Evolutionary conservation across 2,888 invertebrate species (phyloP).

Genomic region (Erebia palarica): DNA sequence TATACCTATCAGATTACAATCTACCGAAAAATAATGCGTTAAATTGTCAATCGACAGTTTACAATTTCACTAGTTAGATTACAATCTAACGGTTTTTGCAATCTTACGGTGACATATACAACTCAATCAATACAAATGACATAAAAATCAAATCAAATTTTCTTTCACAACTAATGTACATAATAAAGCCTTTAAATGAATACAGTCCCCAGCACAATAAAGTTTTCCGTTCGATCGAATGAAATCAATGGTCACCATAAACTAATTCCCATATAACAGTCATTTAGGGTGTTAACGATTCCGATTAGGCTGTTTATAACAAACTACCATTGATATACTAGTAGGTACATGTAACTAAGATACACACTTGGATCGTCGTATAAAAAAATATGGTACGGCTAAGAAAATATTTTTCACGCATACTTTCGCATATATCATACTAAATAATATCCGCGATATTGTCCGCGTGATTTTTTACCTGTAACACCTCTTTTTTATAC

Average conservation of each 20-base stretch:
- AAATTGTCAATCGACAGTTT: too few relatives aligned
- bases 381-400: neutral
- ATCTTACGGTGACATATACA: too few relatives aligned
- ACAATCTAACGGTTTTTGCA: too few relatives aligned
- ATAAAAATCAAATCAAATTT: constrained; percentile 6
- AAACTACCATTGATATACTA: constrained; percentile 20
- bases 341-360: neutral
- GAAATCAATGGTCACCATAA: constrained; percentile 35
- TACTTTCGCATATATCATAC: too few relatives aligned
- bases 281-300: constrained; percentile 54
- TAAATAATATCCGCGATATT: too few relatives aligned
- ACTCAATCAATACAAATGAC: neutral
- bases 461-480: too few relatives aligned
- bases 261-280: constrained; percentile 47
- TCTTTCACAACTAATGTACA: constrained; percentile 1
- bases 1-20: too few relatives aligned
- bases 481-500: too few relatives aligned
- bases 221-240: constrained; percentile 20
- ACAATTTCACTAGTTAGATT: too few relatives aligned
- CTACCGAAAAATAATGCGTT: too few relatives aligned
- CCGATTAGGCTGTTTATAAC: constrained; percentile 45
- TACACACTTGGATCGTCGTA: neutral
- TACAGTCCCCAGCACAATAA: constrained; percentile 11
- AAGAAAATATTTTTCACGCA: too few relatives aligned
- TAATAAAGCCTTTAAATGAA: constrained; percentile 12